phyloP scores from a whole-genome alignment of 2,113 vertebrate genomes.

The Pionites leucogaster region DNA sequence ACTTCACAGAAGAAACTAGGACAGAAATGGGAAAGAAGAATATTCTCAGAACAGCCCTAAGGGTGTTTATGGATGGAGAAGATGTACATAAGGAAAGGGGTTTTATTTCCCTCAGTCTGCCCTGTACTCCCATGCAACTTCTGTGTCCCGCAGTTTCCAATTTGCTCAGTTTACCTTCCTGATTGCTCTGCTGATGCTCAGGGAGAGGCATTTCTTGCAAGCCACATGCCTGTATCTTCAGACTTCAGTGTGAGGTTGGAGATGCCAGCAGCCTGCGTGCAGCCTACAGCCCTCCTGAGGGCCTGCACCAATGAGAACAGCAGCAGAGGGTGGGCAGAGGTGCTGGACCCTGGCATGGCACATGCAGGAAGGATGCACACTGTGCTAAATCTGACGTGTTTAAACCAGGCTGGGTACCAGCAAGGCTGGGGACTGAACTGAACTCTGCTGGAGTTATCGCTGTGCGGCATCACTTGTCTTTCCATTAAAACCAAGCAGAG shows the following conservation, averaged over 20 bases:
- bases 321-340: background rate
- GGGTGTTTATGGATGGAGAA: background rate
- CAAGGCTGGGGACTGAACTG: background rate
- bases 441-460: background rate
- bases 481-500: background rate
- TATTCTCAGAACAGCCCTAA: background rate
- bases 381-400: background rate
- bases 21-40: background rate
- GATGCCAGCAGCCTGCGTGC: background rate
- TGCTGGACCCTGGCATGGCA: accelerated
- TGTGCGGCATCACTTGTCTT: background rate
- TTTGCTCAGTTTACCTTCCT: background rate
- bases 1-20: background rate
- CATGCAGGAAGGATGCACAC: background rate
- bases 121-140: accelerated
- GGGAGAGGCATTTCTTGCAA: background rate
- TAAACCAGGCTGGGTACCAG: background rate
- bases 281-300: background rate
- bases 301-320: background rate
- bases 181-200: accelerated
- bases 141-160: accelerated
- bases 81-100: background rate
- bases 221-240: accelerated
- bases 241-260: background rate
- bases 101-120: background rate